These are phyloP conservation scores for Hirtodrosophila histrioides DNA, from an alignment of 2,888 invertebrate species.

Conservation along the genomic window DNA sequence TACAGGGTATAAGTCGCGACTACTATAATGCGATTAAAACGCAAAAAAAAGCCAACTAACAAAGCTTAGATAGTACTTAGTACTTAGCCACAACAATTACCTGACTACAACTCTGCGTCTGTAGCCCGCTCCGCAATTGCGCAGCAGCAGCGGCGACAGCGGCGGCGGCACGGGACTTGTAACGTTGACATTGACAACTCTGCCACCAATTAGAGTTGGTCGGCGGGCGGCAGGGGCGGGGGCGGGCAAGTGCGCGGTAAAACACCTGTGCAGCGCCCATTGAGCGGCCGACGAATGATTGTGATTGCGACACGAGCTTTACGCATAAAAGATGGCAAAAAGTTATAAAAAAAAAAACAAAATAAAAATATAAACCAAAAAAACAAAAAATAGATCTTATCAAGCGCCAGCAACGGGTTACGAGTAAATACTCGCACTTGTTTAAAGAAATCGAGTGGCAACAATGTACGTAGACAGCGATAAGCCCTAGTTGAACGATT, in stretches of 20 bases:
- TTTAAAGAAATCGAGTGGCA: constrained; percentile 8
- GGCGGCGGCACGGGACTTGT: constrained; percentile 30
- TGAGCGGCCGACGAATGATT: background rate
- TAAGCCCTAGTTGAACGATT: constrained; percentile 36
- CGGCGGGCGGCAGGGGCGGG: background rate
- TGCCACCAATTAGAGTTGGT: background rate
- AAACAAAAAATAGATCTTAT: constrained; percentile 15
- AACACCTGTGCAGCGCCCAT: constrained; percentile 22
- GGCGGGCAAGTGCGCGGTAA: constrained; percentile 10
- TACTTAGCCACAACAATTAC: constrained; percentile 30
- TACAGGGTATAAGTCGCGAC: too few species aligned
- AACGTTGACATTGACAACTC: constrained; percentile 30
- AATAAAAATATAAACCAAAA: background rate
- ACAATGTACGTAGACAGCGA: constrained; percentile 38
- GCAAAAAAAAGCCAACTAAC: constrained; percentile 3
- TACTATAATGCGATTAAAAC: background rate
- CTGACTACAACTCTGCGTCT: constrained; percentile 28
- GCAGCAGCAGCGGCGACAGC: constrained; percentile 15
- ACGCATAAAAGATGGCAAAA: constrained; percentile 21
- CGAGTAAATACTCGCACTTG: background rate
- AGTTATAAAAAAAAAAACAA: background rate
- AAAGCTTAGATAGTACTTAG: background rate
- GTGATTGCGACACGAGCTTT: constrained; percentile 17
- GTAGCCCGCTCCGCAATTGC: constrained; percentile 29
- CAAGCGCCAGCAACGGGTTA: constrained; percentile 12